phyloP scores from a whole-genome alignment of 2,888 invertebrate species.

The Dorcus parallelipipedus region DNA sequence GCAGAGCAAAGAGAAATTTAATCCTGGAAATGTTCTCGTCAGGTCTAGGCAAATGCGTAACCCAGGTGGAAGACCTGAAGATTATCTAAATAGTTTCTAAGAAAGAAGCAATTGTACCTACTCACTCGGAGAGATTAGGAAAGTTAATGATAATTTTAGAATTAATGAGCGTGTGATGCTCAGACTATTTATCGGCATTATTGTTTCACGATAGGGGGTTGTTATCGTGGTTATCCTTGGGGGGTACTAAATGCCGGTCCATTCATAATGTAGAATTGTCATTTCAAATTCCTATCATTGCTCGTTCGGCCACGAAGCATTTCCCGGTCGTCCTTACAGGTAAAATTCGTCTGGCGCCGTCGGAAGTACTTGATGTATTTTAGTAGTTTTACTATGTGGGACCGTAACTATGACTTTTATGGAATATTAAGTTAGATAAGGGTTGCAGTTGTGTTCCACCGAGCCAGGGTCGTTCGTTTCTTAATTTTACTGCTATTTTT shows the following conservation, averaged over 20 bases:
- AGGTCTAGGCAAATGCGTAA: too few relatives aligned
- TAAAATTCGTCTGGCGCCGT: constrained; percentile 31
- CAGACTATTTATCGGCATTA: constrained; percentile 28
- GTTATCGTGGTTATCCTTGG: constrained; percentile 22
- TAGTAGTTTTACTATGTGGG: constrained; percentile 23
- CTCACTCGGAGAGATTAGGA: constrained; percentile 7
- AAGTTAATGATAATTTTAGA: constrained; percentile 20
- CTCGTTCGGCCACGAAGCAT: constrained; percentile 7
- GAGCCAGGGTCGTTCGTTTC: constrained; percentile 3
- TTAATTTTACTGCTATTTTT: constrained; percentile 1
- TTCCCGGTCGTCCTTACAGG: constrained; percentile 24
- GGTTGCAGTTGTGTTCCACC: constrained; percentile 9
- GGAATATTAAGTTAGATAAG: constrained; percentile 24
- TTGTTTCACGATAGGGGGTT: constrained; percentile 30
- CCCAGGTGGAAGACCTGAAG: too few relatives aligned
- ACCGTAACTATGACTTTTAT: constrained; percentile 24
- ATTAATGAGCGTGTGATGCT: constrained; percentile 26
- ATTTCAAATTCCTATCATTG: constrained; percentile 39
- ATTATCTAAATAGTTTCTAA: too few relatives aligned
- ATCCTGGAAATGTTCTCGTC: too few relatives aligned
- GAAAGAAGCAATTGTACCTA: too few relatives aligned
- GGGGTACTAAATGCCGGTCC: constrained; percentile 30
- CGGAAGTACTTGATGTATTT: constrained; percentile 28
- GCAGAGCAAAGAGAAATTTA: too few relatives aligned
- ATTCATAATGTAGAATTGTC: constrained; percentile 38